phyloP scores from a whole-genome alignment of 2,113 vertebrate species.

The Chlorodrepanis virens region DNA sequence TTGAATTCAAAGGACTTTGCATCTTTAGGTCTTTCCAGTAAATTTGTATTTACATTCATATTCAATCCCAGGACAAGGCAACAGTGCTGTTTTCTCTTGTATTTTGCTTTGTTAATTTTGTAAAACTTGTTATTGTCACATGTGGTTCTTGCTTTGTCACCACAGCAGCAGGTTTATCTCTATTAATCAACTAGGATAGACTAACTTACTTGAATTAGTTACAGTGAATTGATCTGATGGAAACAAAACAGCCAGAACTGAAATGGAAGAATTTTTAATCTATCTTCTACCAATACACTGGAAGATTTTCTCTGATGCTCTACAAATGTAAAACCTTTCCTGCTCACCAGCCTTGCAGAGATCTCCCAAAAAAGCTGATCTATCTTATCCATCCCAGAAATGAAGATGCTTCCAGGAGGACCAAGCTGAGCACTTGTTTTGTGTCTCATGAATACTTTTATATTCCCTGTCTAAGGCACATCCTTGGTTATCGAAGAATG shows the following conservation, averaged over 20 bases:
- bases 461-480: neutral
- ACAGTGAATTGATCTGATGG: neutral
- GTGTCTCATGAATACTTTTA: neutral
- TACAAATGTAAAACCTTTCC: neutral
- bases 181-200: neutral
- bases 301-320: neutral
- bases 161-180: neutral
- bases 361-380: neutral
- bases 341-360: neutral
- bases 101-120: neutral
- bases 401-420: neutral
- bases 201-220: neutral
- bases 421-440: neutral
- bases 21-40: neutral
- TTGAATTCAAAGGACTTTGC: neutral
- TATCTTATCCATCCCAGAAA: neutral
- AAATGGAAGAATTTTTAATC: neutral
- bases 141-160: neutral
- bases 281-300: neutral
- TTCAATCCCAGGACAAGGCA: neutral
- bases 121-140: neutral
- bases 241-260: neutral
- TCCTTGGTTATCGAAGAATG: rapidly evolving
- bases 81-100: neutral
- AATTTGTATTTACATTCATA: neutral